phyloP scores from a whole-genome alignment of 2,888 invertebrate species.

The Thelaira solivaga region DNA sequence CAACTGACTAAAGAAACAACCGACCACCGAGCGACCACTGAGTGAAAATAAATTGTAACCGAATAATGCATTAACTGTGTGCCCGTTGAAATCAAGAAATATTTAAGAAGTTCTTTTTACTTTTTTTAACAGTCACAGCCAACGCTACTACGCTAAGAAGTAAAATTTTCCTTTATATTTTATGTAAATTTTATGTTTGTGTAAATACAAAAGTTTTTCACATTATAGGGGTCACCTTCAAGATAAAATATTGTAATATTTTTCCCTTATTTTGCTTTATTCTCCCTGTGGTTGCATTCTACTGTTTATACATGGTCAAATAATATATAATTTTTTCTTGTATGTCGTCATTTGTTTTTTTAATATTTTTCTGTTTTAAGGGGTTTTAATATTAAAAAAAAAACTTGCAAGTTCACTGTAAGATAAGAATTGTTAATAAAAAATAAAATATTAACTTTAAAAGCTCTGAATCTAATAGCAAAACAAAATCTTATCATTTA shows the following conservation, averaged over 20 bases:
- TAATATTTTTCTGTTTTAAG: background rate
- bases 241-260: constrained; percentile 34
- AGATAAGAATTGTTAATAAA: background rate
- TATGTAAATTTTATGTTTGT: constrained; percentile 38
- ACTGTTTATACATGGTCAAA: constrained; percentile 46
- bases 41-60: constrained; percentile 43
- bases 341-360: background rate
- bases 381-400: constrained; percentile 29
- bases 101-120: constrained; percentile 11
- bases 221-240: constrained; percentile 54
- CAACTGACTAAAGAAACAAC: background rate
- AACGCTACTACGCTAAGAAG: background rate
- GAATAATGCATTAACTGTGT: constrained; percentile 39
- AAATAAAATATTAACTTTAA: background rate
- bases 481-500: too few species aligned
- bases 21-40: constrained; percentile 1
- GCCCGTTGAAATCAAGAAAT: constrained; percentile 23
- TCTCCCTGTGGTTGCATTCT: background rate
- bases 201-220: constrained; percentile 19
- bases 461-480: too few species aligned
- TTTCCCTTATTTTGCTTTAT: constrained; percentile 13
- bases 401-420: background rate
- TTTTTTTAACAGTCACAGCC: too few species aligned
- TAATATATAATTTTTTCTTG: constrained; percentile 8
- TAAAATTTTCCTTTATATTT: constrained; percentile 2